Conservation (phyloP, 2,113 vertebrate species). For the Ammodytes dubius region DNA sequence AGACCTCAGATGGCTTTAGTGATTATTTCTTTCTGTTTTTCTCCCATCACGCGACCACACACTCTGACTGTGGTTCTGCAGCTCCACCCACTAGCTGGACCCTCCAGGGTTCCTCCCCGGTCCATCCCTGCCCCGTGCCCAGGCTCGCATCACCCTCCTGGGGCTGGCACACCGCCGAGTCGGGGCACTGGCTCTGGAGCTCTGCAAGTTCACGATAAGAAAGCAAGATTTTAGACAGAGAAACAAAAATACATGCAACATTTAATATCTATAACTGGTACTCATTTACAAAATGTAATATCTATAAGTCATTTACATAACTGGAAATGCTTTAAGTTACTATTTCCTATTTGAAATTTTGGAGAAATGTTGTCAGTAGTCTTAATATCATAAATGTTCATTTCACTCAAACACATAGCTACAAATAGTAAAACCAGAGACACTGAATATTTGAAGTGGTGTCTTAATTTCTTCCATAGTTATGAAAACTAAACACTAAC, state of each 20-base stretch:
- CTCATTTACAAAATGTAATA: no score
- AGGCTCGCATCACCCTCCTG: slow-evolving; percentile 41
- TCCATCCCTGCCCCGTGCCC: background rate
- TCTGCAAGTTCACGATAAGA: slow-evolving; percentile 10
- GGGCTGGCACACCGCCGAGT: background rate
- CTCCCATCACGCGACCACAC: slow-evolving; percentile 54
- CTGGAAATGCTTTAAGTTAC: background rate
- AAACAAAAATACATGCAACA: background rate
- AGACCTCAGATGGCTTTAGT: background rate
- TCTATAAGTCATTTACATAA: background rate
- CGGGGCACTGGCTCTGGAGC: slow-evolving; percentile 52
- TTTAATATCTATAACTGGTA: background rate
- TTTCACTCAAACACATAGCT: no score
- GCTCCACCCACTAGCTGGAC: slow-evolving; percentile 18
- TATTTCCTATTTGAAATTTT: background rate
- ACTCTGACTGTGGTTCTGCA: slow-evolving; percentile 53
- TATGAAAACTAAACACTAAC: no score
- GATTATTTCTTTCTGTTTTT: background rate
- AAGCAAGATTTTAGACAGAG: background rate
- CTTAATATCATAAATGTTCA: no score
- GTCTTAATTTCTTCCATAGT: no score
- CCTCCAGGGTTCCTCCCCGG: slow-evolving; percentile 46
- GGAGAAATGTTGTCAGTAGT: no score
- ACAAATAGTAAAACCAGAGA: no score
- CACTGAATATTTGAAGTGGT: no score